These are phyloP conservation scores for Cremastobaeus sp. DNA, from an alignment of 2,888 invertebrate species.

Conservation along the genomic window DNA sequence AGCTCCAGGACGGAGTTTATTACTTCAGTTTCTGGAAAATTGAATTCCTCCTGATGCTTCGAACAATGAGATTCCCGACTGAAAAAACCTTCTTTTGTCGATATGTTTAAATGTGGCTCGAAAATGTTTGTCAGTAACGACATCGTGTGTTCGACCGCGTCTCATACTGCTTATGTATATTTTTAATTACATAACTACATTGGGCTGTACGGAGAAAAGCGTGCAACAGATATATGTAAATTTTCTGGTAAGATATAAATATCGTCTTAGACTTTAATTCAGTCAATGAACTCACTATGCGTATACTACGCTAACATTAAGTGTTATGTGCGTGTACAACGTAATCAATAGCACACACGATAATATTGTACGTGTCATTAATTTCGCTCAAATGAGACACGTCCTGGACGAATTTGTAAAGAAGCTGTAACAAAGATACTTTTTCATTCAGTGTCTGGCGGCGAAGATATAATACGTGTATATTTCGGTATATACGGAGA, in stretches of 20 bases:
- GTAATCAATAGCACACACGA: neutral
- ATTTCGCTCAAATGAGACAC: neutral
- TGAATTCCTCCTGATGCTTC: too few species aligned
- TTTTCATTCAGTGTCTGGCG: too few species aligned
- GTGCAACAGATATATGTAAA: conserved; percentile 22
- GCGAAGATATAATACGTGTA: too few species aligned
- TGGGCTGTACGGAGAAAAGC: conserved; percentile 13
- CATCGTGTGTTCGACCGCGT: neutral
- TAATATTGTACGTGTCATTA: neutral
- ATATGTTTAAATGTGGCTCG: too few species aligned
- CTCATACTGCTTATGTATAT: neutral
- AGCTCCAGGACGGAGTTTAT: too few species aligned
- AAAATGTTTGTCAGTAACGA: too few species aligned
- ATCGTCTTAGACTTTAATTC: conserved; percentile 25
- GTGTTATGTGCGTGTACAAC: neutral
- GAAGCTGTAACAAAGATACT: too few species aligned
- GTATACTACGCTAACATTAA: conserved; percentile 1
- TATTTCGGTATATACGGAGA: too few species aligned
- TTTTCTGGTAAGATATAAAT: conserved; percentile 31
- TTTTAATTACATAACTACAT: conserved; percentile 28
- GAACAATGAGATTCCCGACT: too few species aligned
- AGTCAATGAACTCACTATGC: conserved; percentile 29
- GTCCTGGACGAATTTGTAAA: too few species aligned
- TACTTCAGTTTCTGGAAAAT: too few species aligned
- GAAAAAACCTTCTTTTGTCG: too few species aligned